phyloP scores from a whole-genome alignment of 1,140 invertebrate species.

The Brachionus koreanus region DNA sequence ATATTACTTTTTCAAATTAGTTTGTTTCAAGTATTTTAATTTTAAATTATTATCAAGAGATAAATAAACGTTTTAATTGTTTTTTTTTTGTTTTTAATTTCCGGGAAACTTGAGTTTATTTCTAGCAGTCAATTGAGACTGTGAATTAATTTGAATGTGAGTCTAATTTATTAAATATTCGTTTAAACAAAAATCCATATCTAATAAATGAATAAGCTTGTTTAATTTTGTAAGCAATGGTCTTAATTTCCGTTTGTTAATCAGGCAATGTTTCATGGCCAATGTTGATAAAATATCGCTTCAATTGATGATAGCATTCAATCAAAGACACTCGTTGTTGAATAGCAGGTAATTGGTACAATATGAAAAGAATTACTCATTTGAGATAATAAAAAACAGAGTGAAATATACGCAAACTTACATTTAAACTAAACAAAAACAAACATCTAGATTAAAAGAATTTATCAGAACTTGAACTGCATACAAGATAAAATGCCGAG shows the following conservation, averaged over 20 bases:
- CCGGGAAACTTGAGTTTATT: background rate
- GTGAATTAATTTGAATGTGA: background rate
- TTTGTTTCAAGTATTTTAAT: background rate
- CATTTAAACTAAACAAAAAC: background rate
- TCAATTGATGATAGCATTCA: background rate
- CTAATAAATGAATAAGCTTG: no score
- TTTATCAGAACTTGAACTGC: conserved; percentile 25
- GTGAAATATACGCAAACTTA: background rate
- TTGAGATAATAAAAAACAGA: conserved; percentile 7
- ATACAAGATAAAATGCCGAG: conserved; percentile 15
- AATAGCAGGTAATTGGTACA: conserved; percentile 20
- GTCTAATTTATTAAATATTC: no score
- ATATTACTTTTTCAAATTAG: background rate
- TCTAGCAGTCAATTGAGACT: background rate
- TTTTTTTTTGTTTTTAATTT: background rate
- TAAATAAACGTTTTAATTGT: background rate
- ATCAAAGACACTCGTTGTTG: background rate
- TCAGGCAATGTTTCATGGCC: no score
- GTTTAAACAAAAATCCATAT: no score
- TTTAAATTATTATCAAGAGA: background rate
- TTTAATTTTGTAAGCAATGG: no score
- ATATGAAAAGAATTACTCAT: background rate
- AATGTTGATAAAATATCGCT: background rate
- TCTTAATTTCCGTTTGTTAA: background rate
- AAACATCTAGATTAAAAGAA: background rate